A percentile compares a stretch with the other conserved stretches of the same genome.
Evolutionary conservation across 2,888 invertebrate genomes (phyloP).

Genomic region (Anoplius nigerrimus): DNA sequence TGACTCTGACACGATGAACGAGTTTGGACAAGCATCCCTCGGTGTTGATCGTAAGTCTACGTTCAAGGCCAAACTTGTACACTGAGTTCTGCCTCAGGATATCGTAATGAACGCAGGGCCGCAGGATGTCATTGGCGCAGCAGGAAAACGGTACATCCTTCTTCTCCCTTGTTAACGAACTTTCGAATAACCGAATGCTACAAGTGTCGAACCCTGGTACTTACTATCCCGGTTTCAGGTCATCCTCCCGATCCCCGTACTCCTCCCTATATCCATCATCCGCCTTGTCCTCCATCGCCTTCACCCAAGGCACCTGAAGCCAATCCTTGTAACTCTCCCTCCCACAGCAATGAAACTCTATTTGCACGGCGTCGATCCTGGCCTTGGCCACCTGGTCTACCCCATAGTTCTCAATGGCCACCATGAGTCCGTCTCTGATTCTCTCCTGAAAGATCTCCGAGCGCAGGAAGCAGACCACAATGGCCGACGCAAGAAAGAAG

Average conservation of each 20-base stretch:
- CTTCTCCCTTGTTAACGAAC: background rate
- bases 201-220: background rate
- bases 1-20: conserved; percentile 17
- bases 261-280: conserved; percentile 20
- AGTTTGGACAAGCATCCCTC: conserved; percentile 44
- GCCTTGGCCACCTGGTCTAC: conserved; percentile 77
- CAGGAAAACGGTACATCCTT: conserved; percentile 80
- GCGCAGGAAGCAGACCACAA: conserved; percentile 35
- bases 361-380: conserved; percentile 79
- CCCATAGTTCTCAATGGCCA: conserved; percentile 79
- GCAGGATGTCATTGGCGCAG: conserved; percentile 77
- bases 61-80: conserved; percentile 77
- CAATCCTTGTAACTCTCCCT: conserved; percentile 79
- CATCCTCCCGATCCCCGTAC: conserved; percentile 19
- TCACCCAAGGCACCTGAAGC: conserved; percentile 79
- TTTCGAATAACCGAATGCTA: conserved; percentile 10
- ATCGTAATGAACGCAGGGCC: conserved; percentile 80
- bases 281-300: conserved; percentile 16
- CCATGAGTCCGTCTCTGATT: conserved; percentile 76
- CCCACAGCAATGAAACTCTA: conserved; percentile 81
- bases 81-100: conserved; percentile 77
- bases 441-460: conserved; percentile 37
- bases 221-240: background rate
- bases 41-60: conserved; percentile 38
- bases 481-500: conserved; percentile 37